Base-by-base conservation (phyloP, 2,797 vertebrate species). In the Atherinosoma microstoma region DNA sequence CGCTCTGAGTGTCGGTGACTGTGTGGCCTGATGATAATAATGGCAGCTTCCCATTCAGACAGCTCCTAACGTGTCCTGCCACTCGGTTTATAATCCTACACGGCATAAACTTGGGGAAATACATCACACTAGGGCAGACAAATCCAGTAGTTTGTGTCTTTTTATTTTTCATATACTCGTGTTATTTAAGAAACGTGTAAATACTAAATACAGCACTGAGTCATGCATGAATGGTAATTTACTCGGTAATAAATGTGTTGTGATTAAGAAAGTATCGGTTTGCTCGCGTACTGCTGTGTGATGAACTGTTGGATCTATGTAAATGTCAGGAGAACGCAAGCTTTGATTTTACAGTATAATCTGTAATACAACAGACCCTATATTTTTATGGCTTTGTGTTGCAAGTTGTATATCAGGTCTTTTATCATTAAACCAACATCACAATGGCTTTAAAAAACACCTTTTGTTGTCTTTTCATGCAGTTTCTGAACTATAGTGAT, bases 381-480 rank as follows among this genome's bases (percentile, higher is more conserved):
- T 89, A 89, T 90, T 90, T 92, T 86, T 92, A 87, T 86, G 27
- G 79, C 85, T 89, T 91, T 92, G 57, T 82, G 89, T 93, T 91
- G 87, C 90, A 90, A 87, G 84, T 87, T 89, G 83, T 87, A 87
- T 80, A 88, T 89, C 86, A 86, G 88, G 89, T 90, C 79, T 85
- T 89, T 84, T 86, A 89, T 79, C 78, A 86, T 85, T 71, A 85
- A 90, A 86, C 70, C 82, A 86, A 88, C 79, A 72, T 64, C 66
- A 76, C 85, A 70, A 84, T 81, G 67, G 73, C 78, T 85, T 84
- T 62, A 67, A 75, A 27, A 76, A 74, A 71, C 72, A 79, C 80
- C 77, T 63, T 87, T 61, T 76, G 58, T 85, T 85, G 73, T 86
- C 64, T 83, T 91, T 91, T 89, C 62, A n/a, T 87, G 87, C 82